Conservation (phyloP, 2,797 vertebrate species). For the Oophaga sylvatica region DNA sequence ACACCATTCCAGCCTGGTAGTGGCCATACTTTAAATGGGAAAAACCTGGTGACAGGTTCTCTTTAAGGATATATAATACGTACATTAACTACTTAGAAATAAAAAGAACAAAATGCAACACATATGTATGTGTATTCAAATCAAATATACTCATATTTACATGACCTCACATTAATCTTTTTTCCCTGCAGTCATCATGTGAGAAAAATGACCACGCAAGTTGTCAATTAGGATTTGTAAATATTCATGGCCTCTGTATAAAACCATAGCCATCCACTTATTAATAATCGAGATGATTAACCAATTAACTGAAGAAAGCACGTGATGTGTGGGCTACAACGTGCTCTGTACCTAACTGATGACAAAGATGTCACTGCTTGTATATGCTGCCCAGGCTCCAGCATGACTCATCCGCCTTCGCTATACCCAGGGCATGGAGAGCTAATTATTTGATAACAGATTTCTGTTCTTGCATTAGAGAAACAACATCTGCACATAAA, state of each 20-base stretch:
- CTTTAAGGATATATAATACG: too few species aligned
- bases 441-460: slow-evolving; percentile 62
- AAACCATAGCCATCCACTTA: slow-evolving; percentile 31
- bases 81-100: not conserved
- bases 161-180: not conserved
- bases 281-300: slow-evolving; percentile 23
- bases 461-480: slow-evolving; percentile 59
- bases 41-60: too few species aligned
- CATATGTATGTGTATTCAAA: not conserved
- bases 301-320: slow-evolving; percentile 31
- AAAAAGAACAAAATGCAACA: too few species aligned
- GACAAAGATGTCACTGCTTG: slow-evolving; percentile 57
- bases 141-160: not conserved
- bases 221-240: not conserved
- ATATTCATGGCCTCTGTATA: not conserved
- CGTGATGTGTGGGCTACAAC: slow-evolving; percentile 54
- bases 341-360: slow-evolving; percentile 46
- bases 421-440: slow-evolving; percentile 59
- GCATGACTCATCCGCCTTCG: slow-evolving; percentile 59
- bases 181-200: too few species aligned
- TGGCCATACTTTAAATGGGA: too few species aligned
- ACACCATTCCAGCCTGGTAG: too few species aligned
- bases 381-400: slow-evolving; percentile 45
- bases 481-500: slow-evolving; percentile 62
- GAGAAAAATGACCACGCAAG: not conserved